phyloP scores from a whole-genome alignment of 2,888 invertebrate genomes.

The Andrena bicolor region DNA sequence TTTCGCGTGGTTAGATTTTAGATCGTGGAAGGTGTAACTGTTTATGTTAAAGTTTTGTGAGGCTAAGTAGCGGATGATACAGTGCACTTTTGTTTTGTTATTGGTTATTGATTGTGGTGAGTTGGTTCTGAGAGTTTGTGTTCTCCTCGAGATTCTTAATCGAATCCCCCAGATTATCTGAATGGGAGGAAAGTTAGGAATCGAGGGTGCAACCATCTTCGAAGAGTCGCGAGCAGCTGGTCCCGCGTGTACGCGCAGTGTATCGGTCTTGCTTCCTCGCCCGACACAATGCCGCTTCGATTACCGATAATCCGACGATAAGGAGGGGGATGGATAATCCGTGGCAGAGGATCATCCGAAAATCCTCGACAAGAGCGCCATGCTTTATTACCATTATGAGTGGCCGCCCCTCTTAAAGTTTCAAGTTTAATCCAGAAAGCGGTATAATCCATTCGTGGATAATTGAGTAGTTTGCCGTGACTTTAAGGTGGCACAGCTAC shows the following conservation, averaged over 20 bases:
- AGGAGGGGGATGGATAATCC: slow-evolving; percentile 55
- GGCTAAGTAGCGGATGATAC: no score
- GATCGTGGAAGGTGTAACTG: no score
- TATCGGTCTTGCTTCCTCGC: slow-evolving; percentile 13
- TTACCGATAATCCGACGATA: slow-evolving; percentile 60
- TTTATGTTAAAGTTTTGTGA: no score
- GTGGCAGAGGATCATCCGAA: slow-evolving; percentile 52
- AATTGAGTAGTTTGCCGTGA: slow-evolving; percentile 57
- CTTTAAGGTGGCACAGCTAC: slow-evolving; percentile 26
- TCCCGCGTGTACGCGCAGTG: slow-evolving; percentile 7
- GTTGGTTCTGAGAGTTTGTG: no score
- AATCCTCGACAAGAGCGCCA: slow-evolving; percentile 50
- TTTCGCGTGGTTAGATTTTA: neutral
- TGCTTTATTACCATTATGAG: slow-evolving; percentile 60
- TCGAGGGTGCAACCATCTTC: slow-evolving; percentile 3
- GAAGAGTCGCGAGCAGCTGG: neutral
- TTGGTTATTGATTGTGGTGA: no score
- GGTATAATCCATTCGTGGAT: slow-evolving; percentile 60
- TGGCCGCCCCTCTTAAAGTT: slow-evolving; percentile 50
- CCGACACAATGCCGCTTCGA: slow-evolving; percentile 48
- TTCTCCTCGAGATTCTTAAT: neutral
- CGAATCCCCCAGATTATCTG: neutral
- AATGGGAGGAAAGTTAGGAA: neutral
- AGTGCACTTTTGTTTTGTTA: no score
- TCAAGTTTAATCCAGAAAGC: slow-evolving; percentile 52